Conservation (phyloP, 2,113 vertebrate species). For the Percina caprodes region DNA sequence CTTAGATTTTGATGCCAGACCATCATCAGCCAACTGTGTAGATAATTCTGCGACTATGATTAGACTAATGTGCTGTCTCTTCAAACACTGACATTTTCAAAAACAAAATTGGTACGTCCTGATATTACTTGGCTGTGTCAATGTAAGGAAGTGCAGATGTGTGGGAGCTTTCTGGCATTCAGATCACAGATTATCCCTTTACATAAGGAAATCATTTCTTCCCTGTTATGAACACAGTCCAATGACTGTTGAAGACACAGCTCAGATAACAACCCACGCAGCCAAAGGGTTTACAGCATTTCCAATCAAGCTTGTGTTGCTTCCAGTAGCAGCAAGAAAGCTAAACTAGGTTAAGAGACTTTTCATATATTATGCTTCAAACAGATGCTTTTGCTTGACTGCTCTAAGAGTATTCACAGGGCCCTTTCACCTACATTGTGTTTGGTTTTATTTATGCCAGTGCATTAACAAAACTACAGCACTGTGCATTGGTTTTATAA, state of each 20-base stretch:
- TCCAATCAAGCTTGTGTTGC: conserved; percentile 23
- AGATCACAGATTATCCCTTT: conserved; percentile 45
- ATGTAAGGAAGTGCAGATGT: conserved; percentile 33
- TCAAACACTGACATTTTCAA: conserved; percentile 7
- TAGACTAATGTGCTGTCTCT: neutral
- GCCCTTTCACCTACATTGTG: conserved; percentile 19
- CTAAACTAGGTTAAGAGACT: conserved; percentile 55
- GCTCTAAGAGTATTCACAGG: conserved; percentile 13
- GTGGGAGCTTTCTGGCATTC: conserved; percentile 31
- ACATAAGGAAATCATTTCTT: conserved; percentile 36
- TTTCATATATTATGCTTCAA: conserved; percentile 41
- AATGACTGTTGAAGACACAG: conserved; percentile 13
- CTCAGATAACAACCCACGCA: conserved; percentile 31
- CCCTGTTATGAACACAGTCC: conserved; percentile 25
- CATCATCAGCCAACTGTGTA: neutral
- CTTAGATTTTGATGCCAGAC: neutral
- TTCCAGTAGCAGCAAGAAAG: conserved; percentile 9
- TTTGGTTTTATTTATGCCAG: conserved; percentile 17
- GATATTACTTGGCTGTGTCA: conserved; percentile 6
- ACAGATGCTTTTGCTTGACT: conserved; percentile 48
- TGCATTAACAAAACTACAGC: neutral
- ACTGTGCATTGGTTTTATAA: neutral
- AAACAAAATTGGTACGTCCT: neutral
- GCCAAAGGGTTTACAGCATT: conserved; percentile 8
- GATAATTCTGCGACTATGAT: neutral